Evolutionary conservation across 2,113 vertebrate genomes (phyloP), one percentile per base, ranked within the genome.

Genomic region (Hemicordylus capensis): DNA sequence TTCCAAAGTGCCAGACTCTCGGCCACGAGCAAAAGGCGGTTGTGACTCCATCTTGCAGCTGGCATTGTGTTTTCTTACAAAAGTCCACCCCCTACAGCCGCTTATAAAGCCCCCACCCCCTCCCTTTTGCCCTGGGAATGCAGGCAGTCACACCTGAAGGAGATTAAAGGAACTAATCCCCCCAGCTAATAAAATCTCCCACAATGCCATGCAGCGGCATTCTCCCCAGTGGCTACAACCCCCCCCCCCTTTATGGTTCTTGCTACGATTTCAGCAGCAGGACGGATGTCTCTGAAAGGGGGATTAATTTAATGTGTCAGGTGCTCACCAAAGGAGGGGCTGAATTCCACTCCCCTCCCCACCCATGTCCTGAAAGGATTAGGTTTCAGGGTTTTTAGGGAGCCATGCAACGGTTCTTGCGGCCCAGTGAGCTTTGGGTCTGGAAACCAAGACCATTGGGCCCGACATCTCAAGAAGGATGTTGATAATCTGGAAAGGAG

Each of bases 91-190:
- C 6, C 28, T 46, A 28, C 46, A n/a, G n/a, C n/a, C n/a, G n/a
- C 24, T 48, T 44, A 24, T 22, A 15, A 28, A 1, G 31, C 14
- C 51, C 51, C 51, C 28, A 6, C 31, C n/a, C 64, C 64, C 12
- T 66, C 64, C 31, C 6, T 3, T n/a, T 51, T n/a, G 15, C 7
- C 90, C 91, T 89, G 92, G 88, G 95, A 95, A 91, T 93, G 90
- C 93, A 93, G 95, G 94, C 95, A 95, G 94, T 93, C 96, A 96
- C 97, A 97, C 96, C 97, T 97, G 97, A 96, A 96, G 96, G 89
- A 96, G 96, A 97, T 97, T 96, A 97, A 94, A 91, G 93, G 89
- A 94, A 84, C 90, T 96, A 96, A 97, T 96, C 76, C 56, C 37
- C n/a, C n/a, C 31, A 77, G 90, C 94, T 94, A 95, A 97, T 96